Percentiles rank a stretch among this genome's conserved stretches.
Evolutionary conservation across 2,797 vertebrate genomes (phyloP).

Genomic region (Poeciliopsis presidionis): DNA sequence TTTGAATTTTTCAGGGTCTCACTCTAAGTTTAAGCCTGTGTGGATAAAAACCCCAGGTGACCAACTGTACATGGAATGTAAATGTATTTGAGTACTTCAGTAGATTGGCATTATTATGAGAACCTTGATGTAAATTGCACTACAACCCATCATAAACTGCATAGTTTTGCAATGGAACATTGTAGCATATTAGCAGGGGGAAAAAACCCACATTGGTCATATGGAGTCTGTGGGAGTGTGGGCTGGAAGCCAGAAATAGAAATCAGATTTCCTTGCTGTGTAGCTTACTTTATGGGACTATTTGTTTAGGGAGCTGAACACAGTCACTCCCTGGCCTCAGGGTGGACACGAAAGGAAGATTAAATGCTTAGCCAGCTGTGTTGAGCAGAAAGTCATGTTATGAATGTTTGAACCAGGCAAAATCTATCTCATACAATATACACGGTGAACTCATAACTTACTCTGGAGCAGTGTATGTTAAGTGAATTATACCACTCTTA

Average conservation of each 20-base stretch:
- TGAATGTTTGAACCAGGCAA: background rate
- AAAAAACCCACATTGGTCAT: background rate
- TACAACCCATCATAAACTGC: background rate
- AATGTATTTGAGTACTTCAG: constrained; percentile 1
- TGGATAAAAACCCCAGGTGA: background rate
- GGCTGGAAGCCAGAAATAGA: constrained; percentile 10
- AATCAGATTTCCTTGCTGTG: constrained; percentile 15
- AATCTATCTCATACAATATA: background rate
- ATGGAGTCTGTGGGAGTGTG: background rate
- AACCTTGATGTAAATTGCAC: background rate
- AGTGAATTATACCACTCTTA: background rate
- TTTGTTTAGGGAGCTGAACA: constrained; percentile 21
- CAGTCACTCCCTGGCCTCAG: constrained; percentile 20
- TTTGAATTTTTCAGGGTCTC: background rate
- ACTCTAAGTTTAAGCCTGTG: background rate
- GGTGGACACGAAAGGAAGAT: background rate
- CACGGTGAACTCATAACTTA: background rate
- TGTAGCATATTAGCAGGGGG: background rate
- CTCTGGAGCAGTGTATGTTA: background rate
- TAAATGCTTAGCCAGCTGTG: constrained; percentile 3
- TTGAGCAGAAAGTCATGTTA: constrained; percentile 1
- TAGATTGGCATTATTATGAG: background rate
- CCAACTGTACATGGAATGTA: background rate
- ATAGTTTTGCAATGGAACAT: background rate
- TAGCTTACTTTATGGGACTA: constrained; percentile 20